Percentiles rank a stretch among this genome's conserved stretches.
These are phyloP conservation scores for Zalophus californianus DNA, from an alignment of 2,797 vertebrate species.

Conservation along the genomic window DNA sequence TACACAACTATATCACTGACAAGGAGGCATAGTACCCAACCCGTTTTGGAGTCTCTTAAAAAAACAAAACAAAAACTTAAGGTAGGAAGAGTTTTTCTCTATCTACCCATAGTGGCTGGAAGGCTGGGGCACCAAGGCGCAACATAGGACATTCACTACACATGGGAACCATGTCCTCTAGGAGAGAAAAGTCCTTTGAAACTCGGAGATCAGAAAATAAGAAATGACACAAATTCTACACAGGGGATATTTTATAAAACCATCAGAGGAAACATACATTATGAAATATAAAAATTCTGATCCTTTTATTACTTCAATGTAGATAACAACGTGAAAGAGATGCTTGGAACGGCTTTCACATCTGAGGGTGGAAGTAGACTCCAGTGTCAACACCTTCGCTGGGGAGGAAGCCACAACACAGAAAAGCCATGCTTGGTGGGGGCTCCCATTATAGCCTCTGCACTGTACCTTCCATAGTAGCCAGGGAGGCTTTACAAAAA, in stretches of 20 bases:
- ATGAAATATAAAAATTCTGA: slow-evolving; percentile 1
- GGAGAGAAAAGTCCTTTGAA: slow-evolving; percentile 39
- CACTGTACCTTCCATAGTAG: background rate
- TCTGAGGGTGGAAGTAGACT: background rate
- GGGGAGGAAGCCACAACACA: background rate
- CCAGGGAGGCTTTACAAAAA: background rate
- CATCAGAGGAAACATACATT: slow-evolving; percentile 62
- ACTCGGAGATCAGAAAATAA: background rate
- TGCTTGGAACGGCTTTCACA: background rate
- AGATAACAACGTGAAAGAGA: background rate
- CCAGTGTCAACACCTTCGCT: background rate
- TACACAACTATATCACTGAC: slow-evolving; percentile 22
- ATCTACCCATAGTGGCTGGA: background rate
- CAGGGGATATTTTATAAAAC: background rate
- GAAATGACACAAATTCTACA: background rate
- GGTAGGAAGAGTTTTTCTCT: background rate
- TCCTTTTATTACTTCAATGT: background rate
- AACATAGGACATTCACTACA: background rate
- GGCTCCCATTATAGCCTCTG: background rate
- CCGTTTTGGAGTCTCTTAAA: slow-evolving; percentile 59
- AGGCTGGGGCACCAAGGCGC: background rate
- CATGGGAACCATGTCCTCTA: background rate
- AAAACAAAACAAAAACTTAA: background rate
- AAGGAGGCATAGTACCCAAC: background rate
- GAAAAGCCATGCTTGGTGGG: background rate